phyloP scores from a whole-genome alignment of 2,888 invertebrate species.

The Podabrus alpinus region DNA sequence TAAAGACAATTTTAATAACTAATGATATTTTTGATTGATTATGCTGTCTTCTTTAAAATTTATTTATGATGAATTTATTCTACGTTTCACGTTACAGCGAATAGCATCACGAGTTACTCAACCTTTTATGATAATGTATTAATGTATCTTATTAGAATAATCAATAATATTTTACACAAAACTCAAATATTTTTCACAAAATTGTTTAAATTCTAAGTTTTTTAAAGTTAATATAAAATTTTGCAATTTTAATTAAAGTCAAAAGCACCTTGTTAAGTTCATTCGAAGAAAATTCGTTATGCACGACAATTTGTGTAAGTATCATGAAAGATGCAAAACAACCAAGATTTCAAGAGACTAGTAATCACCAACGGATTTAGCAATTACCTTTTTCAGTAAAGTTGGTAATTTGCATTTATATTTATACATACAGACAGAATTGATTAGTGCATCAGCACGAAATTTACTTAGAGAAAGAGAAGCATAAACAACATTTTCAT shows the following conservation, averaged over 20 bases:
- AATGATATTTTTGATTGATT: slow-evolving; percentile 4
- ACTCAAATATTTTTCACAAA: not conserved
- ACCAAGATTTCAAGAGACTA: slow-evolving; percentile 3
- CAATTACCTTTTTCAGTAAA: not conserved
- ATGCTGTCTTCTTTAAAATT: slow-evolving; percentile 4
- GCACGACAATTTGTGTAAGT: not conserved
- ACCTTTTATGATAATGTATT: not conserved
- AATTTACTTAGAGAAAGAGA: not conserved
- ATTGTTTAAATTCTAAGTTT: not conserved
- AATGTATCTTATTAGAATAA: slow-evolving; percentile 3
- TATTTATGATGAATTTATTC: slow-evolving; percentile 2
- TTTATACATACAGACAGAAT: not conserved
- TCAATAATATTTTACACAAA: not conserved
- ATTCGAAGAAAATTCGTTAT: not conserved
- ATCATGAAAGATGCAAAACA: slow-evolving; percentile 9
- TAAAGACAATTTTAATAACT: slow-evolving; percentile 2
- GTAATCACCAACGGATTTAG: slow-evolving; percentile 1
- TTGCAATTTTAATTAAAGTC: not conserved
- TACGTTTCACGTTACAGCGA: not conserved
- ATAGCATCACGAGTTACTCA: not conserved
- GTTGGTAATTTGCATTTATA: slow-evolving; percentile 1
- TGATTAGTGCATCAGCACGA: not conserved
- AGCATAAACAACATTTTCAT: not conserved
- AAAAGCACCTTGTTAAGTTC: not conserved
- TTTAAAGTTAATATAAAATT: not conserved